These are phyloP conservation scores for Tachuris rubrigastra DNA, from an alignment of 2,113 vertebrate genomes.

Conservation along the genomic window DNA sequence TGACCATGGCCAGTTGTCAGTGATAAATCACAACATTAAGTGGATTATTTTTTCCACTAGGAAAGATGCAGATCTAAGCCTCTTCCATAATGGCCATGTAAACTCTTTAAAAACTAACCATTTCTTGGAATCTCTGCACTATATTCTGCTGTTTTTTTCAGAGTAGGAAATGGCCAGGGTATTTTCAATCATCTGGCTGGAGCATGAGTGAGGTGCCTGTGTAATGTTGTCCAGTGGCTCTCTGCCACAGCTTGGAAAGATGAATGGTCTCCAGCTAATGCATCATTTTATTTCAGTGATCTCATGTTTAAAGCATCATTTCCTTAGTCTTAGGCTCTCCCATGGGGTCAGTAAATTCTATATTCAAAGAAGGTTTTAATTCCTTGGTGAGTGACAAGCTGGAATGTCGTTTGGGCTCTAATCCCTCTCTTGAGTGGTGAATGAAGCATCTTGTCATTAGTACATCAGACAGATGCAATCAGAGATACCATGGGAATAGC, in stretches of 20 bases:
- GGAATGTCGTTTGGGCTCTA: constrained; percentile 18
- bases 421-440: constrained; percentile 14
- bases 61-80: background rate
- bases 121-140: background rate
- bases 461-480: background rate
- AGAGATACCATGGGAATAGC: background rate
- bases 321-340: background rate
- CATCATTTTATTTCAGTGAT: constrained; percentile 47
- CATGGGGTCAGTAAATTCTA: background rate
- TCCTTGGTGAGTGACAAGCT: constrained; percentile 49
- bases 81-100: background rate
- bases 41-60: background rate
- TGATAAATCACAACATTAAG: background rate
- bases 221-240: background rate
- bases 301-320: constrained; percentile 49
- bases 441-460: constrained; percentile 18
- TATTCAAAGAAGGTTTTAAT: constrained; percentile 59
- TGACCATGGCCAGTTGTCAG: background rate
- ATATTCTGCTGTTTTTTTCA: background rate
- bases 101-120: background rate
- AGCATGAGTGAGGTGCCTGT: background rate
- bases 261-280: background rate
- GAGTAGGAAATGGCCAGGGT: background rate
- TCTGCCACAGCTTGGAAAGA: background rate
- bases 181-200: background rate